Base-by-base conservation (phyloP, 2,797 vertebrate species). In the Pseudomugil gertrudae region DNA sequence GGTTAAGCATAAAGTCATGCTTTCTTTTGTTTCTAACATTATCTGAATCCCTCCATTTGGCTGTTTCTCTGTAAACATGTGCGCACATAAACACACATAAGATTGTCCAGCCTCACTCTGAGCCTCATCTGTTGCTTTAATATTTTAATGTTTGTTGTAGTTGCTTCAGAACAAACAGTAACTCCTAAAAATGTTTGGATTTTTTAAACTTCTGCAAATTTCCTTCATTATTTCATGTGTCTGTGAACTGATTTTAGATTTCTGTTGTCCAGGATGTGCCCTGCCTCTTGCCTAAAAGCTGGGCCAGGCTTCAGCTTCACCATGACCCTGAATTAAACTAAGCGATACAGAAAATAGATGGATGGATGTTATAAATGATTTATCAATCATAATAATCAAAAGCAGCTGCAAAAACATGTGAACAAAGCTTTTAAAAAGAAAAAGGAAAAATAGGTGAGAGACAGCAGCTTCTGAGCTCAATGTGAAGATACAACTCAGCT, bases 21-120 rank as follows among this genome's bases (percentile, higher is more conserved):
- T 50, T 75, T 58, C 35, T n/a, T 45, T 43, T 62, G 54, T 80
- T 69, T 57, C 13, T 62, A 53, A 66, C 57, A 76, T 59, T 57
- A 72, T 55, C 30, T 26, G 47, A 66, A 74, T 45, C 36, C n/a
- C 70, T 58, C 6, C 6, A 30, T 69, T 74, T 53, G 60, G 21
- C 15, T 66, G 29, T 52, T 33, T 74, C 47, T 45, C 47, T 45
- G 43, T 45, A 2, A 40, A 4, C 38, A 40, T 59, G 64, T 14
- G 29, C 29, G 5, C 29, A 29, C 29, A 29, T 29, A 29, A 29
- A 17, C 15, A 29, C 29, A 52, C 13, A 57, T 43, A 6, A 58
- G 17, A 54, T 36, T 29, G 48, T 52, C 27, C 47, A 50, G 32
- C 15, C 36, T 63, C 40, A 66, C 57, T 57, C 60, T 24, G 27